Conservation (phyloP, 2,888 invertebrate genomes). For the Steinernema hermaphroditum region DNA sequence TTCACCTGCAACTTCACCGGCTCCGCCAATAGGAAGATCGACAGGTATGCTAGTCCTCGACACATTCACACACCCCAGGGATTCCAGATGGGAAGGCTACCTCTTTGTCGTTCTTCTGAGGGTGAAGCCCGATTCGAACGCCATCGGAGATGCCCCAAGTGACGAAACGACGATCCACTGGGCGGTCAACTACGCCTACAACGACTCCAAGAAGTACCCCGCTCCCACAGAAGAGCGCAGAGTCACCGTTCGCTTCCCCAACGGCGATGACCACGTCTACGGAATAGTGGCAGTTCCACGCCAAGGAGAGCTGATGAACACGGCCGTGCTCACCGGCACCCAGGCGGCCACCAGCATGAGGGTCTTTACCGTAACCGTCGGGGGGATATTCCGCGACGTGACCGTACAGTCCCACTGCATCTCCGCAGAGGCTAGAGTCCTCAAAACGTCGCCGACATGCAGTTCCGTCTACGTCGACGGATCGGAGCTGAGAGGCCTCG, state of each 20-base stretch:
- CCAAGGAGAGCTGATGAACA: constrained; percentile 54
- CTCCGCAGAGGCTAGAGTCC: constrained; percentile 53
- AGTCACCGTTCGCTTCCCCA: background rate
- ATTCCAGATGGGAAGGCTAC: constrained; percentile 22
- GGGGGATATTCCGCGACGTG: constrained; percentile 47
- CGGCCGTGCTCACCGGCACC: constrained; percentile 56
- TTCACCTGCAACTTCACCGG: constrained; percentile 30
- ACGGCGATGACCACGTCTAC: background rate
- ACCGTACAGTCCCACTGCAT: constrained; percentile 60
- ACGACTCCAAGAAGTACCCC: background rate
- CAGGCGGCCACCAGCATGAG: constrained; percentile 54
- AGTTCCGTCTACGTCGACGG: constrained; percentile 63
- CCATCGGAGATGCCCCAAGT: background rate
- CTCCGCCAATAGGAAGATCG: background rate
- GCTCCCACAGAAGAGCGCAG: background rate
- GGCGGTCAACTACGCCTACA: constrained; percentile 9
- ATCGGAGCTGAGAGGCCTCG: constrained; percentile 55
- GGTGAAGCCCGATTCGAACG: constrained; percentile 4
- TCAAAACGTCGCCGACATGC: constrained; percentile 63
- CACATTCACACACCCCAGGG: no score
- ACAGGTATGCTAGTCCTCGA: background rate
- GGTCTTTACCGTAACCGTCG: constrained; percentile 48
- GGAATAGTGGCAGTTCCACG: background rate
- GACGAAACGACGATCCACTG: background rate
- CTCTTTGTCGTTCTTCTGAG: constrained; percentile 30